Evolutionary conservation across 2,113 vertebrate species (phyloP).

Genomic region (Hippotragus niger): DNA sequence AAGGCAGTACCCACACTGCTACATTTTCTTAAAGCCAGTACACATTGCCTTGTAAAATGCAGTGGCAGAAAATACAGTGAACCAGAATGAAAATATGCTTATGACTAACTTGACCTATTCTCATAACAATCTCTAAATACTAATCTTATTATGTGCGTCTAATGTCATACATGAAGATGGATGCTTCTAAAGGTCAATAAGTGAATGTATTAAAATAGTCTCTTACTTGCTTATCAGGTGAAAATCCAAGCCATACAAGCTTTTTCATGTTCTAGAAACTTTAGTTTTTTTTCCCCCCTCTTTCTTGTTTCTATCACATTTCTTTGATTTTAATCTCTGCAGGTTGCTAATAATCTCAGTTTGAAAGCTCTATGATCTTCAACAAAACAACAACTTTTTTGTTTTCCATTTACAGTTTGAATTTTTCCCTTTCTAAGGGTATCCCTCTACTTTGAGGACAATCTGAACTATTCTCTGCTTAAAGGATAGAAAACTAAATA

Average conservation of each 20-base stretch:
- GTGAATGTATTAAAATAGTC: background rate
- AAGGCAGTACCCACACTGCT: rapidly evolving
- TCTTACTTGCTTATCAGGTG: background rate
- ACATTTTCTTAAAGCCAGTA: background rate
- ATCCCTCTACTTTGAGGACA: background rate
- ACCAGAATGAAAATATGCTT: background rate
- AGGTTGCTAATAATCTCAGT: background rate
- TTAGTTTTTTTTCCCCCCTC: background rate
- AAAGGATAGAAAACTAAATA: background rate
- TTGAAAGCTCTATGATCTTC: background rate
- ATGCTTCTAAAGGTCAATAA: background rate
- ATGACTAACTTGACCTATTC: constrained; percentile 1
- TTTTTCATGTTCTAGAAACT: background rate
- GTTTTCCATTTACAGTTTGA: background rate
- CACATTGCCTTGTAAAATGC: background rate
- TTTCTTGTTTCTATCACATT: background rate
- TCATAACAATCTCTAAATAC: background rate
- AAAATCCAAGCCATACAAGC: background rate
- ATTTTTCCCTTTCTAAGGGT: background rate
- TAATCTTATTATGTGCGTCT: constrained; percentile 9
- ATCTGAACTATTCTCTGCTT: background rate
- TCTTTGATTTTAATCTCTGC: background rate
- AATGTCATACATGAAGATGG: background rate
- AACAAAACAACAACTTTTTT: background rate
- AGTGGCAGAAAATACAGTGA: background rate